A percentile compares a stretch with the other conserved stretches of the same genome.
Evolutionary conservation across 23 tunicate genomes (phyloP).

Genomic region (Diplosoma virens): DNA sequence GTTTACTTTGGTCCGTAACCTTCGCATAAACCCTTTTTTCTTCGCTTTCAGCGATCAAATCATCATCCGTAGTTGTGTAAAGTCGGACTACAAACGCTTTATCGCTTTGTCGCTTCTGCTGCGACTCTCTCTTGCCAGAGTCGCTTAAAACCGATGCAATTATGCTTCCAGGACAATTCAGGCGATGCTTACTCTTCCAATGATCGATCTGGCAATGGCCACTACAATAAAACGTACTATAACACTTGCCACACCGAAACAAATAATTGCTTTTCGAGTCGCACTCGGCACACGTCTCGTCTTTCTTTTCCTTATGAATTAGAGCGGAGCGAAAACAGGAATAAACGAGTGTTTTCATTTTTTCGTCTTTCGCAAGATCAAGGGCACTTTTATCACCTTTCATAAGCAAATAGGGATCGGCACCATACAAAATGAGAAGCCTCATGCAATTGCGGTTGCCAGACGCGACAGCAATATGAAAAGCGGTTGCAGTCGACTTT

Average conservation of each 20-base stretch:
- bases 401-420: not conserved
- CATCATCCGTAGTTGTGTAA: not conserved
- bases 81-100: slow-evolving; percentile 1
- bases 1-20: not conserved
- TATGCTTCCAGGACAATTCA: not conserved
- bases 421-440: slow-evolving; percentile 15
- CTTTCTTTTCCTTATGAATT: slow-evolving; percentile 2
- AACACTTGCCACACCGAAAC: slow-evolving; percentile 30
- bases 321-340: slow-evolving; percentile 6
- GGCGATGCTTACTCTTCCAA: slow-evolving; percentile 6
- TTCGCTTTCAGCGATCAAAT: not conserved
- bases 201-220: slow-evolving; percentile 6
- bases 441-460: slow-evolving; percentile 39
- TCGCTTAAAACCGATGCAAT: not conserved
- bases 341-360: slow-evolving; percentile 9
- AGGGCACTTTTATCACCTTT: slow-evolving; percentile 9
- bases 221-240: slow-evolving; percentile 23
- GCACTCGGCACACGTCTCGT: slow-evolving; percentile 15
- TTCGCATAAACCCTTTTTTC: not conserved
- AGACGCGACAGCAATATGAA: slow-evolving; percentile 39
- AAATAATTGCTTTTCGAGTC: not conserved
- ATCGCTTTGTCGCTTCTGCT: not conserved
- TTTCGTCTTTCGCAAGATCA: slow-evolving; percentile 28
- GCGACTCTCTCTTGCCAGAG: not conserved
- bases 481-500: slow-evolving; percentile 17